Percentiles rank a stretch among this genome's conserved stretches.
These are phyloP conservation scores for Hydractinia echinata DNA, from an alignment of 30 jellyfish, hydroid and myxozoan species.

Conservation along the genomic window DNA sequence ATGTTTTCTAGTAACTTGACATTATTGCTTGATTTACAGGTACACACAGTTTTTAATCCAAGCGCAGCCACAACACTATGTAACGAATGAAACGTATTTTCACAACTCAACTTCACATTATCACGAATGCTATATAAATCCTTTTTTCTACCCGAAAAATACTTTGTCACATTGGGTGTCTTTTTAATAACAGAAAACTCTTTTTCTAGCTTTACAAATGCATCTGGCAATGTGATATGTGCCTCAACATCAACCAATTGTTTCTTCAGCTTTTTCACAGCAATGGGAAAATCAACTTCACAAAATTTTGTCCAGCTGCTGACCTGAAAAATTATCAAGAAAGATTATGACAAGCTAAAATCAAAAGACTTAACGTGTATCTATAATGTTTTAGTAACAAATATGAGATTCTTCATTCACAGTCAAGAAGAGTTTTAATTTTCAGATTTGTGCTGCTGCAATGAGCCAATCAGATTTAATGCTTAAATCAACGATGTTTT, in stretches of 20 bases:
- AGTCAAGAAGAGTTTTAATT: too few relatives aligned
- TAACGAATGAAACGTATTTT: too few relatives aligned
- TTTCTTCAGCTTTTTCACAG: slow-evolving; percentile 10
- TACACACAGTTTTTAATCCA: too few relatives aligned
- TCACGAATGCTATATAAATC: neutral
- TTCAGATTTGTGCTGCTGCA: too few relatives aligned
- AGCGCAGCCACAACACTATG: too few relatives aligned
- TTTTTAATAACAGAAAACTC: slow-evolving; percentile 56
- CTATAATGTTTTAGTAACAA: neutral
- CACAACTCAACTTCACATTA: too few relatives aligned
- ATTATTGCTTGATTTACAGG: too few relatives aligned
- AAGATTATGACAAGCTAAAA: neutral
- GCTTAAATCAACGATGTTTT: too few relatives aligned
- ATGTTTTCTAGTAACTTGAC: neutral
- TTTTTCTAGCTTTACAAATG: slow-evolving; percentile 44
- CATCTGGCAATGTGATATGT: slow-evolving; percentile 28
- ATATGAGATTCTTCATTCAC: neutral
- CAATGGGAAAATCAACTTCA: slow-evolving; percentile 63
- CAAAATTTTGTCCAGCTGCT: slow-evolving; percentile 80
- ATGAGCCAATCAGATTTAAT: too few relatives aligned
- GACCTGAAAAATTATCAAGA: slow-evolving; percentile 31
- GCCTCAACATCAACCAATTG: neutral
- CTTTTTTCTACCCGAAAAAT: slow-evolving; percentile 40
- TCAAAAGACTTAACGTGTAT: neutral
- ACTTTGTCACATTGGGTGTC: slow-evolving; percentile 55